These are phyloP conservation scores for Petrosia ficiformis DNA, from an alignment of 37 sponge, comb jelly and placozoan genomes.

Conservation along the genomic window DNA sequence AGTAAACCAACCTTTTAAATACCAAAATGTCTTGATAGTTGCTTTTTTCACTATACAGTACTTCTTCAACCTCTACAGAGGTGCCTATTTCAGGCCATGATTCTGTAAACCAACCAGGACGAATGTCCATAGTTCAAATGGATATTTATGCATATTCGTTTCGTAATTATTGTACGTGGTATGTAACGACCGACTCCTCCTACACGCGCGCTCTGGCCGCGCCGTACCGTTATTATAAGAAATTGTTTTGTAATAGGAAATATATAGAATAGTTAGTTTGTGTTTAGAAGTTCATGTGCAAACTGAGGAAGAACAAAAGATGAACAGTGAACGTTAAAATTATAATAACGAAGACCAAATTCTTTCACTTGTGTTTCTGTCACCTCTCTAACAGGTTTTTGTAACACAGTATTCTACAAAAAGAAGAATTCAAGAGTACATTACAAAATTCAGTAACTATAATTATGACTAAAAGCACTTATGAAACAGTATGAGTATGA, in stretches of 20 bases:
- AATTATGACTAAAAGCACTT: too few relatives aligned
- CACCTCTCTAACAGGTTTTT: constrained; percentile 26
- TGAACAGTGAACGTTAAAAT: constrained; percentile 42
- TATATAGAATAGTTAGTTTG: too few relatives aligned
- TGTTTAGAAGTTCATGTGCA: too few relatives aligned
- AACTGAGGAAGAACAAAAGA: constrained; percentile 69
- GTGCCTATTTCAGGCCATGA: constrained; percentile 40
- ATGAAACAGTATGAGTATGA: too few relatives aligned
- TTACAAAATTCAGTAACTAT: too few relatives aligned
- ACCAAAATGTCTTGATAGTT: constrained; percentile 40
- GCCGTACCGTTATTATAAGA: neutral
- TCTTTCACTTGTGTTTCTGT: constrained; percentile 19
- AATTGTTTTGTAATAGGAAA: too few relatives aligned
- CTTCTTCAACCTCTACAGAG: constrained; percentile 26
- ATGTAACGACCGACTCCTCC: too few relatives aligned
- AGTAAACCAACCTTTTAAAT: constrained; percentile 62
- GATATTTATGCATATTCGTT: too few relatives aligned
- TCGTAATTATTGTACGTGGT: too few relatives aligned
- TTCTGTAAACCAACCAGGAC: constrained; percentile 40
- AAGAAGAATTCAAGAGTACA: neutral
- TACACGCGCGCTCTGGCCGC: too few relatives aligned
- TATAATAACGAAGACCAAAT: constrained; percentile 56
- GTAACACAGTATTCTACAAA: constrained; percentile 56
- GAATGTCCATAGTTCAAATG: too few relatives aligned
- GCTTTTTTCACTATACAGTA: constrained; percentile 24